phyloP scores from a whole-genome alignment of 2,113 vertebrate species.

The Sebastes fasciatus region DNA sequence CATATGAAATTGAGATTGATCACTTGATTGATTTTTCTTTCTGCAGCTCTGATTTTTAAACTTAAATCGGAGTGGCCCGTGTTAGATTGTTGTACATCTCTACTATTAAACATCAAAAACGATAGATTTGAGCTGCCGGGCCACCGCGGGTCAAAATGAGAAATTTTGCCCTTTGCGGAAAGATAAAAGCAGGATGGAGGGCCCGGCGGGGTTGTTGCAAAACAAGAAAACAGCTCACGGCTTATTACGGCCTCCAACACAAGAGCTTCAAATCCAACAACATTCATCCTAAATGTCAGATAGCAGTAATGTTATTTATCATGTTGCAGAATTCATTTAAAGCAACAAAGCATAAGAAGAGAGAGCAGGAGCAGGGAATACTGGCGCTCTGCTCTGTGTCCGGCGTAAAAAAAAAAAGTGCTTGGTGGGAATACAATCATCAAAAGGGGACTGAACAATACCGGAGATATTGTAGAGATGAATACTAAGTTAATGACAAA shows the following conservation, averaged over 20 bases:
- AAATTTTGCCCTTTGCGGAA: slow-evolving; percentile 77
- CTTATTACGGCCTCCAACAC: slow-evolving; percentile 69
- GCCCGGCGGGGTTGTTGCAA: slow-evolving; percentile 50
- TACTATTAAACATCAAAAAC: slow-evolving; percentile 76
- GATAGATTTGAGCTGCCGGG: slow-evolving; percentile 63
- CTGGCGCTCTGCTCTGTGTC: slow-evolving; percentile 28
- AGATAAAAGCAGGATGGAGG: slow-evolving; percentile 71
- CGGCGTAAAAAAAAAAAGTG: slow-evolving; percentile 39
- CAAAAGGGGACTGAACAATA: slow-evolving; percentile 37
- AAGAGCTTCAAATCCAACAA: slow-evolving; percentile 75
- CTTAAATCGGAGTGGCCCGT: slow-evolving; percentile 58
- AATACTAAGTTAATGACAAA: slow-evolving; percentile 74
- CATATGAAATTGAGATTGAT: slow-evolving; percentile 85
- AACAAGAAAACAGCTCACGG: slow-evolving; percentile 67
- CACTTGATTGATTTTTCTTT: slow-evolving; percentile 80
- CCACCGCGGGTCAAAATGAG: slow-evolving; percentile 71
- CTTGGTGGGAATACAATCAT: slow-evolving; percentile 58
- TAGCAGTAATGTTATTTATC: slow-evolving; percentile 77
- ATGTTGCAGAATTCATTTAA: slow-evolving; percentile 69
- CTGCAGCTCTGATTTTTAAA: slow-evolving; percentile 64
- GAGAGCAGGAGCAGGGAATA: slow-evolving; percentile 27
- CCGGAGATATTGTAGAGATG: slow-evolving; percentile 50
- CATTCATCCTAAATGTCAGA: slow-evolving; percentile 82
- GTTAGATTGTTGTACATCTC: slow-evolving; percentile 69
- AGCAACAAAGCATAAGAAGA: slow-evolving; percentile 53